phyloP scores from a whole-genome alignment of 2,888 invertebrate species.

The Fragum sueziense region DNA sequence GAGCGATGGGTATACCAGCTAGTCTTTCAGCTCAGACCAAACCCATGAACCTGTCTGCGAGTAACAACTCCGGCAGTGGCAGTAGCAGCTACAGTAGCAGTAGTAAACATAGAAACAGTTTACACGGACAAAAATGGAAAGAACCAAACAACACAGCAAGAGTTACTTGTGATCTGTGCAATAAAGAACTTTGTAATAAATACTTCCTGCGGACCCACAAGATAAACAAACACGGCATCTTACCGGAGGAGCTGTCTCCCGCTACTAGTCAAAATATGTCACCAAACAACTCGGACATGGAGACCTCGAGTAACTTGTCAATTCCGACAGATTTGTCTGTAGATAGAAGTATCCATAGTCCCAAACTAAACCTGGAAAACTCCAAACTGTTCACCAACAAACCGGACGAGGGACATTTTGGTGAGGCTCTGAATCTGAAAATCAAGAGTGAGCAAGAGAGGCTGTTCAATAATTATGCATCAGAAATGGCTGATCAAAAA shows the following conservation, averaged over 20 bases:
- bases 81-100: not conserved
- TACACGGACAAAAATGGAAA: slow-evolving; percentile 78
- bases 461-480: slow-evolving; percentile 62
- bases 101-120: slow-evolving; percentile 59
- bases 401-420: slow-evolving; percentile 53
- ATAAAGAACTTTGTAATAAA: slow-evolving; percentile 82
- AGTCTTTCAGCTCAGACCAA: slow-evolving; percentile 46
- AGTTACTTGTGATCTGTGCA: slow-evolving; percentile 81
- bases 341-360: slow-evolving; percentile 64
- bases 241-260: slow-evolving; percentile 74
- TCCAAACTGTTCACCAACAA: slow-evolving; percentile 58
- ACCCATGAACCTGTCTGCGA: slow-evolving; percentile 54
- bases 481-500: slow-evolving; percentile 71
- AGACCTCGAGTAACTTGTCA: slow-evolving; percentile 75
- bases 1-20: slow-evolving; percentile 16
- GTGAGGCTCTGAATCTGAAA: slow-evolving; percentile 62
- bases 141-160: slow-evolving; percentile 79
- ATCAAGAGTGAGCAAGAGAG: slow-evolving; percentile 64
- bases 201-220: slow-evolving; percentile 82
- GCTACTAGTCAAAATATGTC: slow-evolving; percentile 68
- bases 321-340: slow-evolving; percentile 68
- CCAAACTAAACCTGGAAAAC: slow-evolving; percentile 65
- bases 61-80: slow-evolving; percentile 18
- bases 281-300: slow-evolving; percentile 72
- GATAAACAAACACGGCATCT: slow-evolving; percentile 81